These are phyloP conservation scores for Columba janthina DNA, from an alignment of 2,113 vertebrate genomes.

Conservation along the genomic window DNA sequence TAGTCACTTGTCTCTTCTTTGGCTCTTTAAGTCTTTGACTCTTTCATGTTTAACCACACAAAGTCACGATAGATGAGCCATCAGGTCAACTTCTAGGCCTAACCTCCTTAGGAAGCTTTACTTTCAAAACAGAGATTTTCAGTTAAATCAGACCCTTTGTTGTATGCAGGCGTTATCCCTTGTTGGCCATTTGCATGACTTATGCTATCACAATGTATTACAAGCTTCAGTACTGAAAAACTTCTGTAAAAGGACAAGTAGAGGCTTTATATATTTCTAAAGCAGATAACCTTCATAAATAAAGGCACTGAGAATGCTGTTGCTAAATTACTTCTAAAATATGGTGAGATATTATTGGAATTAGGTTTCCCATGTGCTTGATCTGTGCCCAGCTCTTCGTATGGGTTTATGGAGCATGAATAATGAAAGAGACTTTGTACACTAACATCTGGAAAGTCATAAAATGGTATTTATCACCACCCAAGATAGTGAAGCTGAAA, in stretches of 20 bases:
- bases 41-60: background rate
- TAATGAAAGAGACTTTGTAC: conserved; percentile 61
- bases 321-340: conserved; percentile 59
- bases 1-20: background rate
- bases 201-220: background rate
- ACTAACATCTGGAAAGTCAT: conserved; percentile 66
- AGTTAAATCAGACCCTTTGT: background rate
- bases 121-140: conserved; percentile 4
- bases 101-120: background rate
- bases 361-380: conserved; percentile 55
- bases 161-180: background rate
- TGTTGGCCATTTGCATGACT: background rate
- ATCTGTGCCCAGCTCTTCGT: conserved; percentile 34
- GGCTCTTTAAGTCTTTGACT: background rate
- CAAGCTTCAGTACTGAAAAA: conserved; percentile 7
- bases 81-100: background rate
- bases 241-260: conserved; percentile 6
- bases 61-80: background rate
- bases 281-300: conserved; percentile 57
- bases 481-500: conserved; percentile 22
- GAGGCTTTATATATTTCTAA: conserved; percentile 4
- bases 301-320: conserved; percentile 23
- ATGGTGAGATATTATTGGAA: conserved; percentile 42
- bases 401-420: conserved; percentile 64
- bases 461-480: conserved; percentile 47